These are phyloP conservation scores for Myanophis thanlyinensis DNA, from an alignment of 2,113 vertebrate species.

Conservation along the genomic window DNA sequence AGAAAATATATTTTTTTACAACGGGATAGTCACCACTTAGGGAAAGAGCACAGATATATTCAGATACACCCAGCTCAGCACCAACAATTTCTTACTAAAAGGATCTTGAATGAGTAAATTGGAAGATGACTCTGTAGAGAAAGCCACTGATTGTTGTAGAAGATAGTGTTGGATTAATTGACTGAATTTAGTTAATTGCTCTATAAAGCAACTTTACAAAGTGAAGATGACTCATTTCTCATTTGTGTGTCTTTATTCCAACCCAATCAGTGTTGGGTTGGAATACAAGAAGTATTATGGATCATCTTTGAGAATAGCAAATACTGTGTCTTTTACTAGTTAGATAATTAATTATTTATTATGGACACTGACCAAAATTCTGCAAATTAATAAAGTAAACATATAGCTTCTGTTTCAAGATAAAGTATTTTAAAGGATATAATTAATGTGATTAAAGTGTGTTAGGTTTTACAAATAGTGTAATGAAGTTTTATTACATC, in stretches of 20 bases:
- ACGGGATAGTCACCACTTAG: not conserved
- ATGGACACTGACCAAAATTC: not conserved
- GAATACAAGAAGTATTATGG: conserved; percentile 29
- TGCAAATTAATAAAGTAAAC: not conserved
- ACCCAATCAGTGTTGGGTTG: not conserved
- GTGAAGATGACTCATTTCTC: not conserved
- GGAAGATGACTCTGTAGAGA: not conserved
- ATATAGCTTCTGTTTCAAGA: not conserved
- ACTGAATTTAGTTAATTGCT: conserved; percentile 3
- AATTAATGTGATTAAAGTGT: not conserved
- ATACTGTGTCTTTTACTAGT: not conserved
- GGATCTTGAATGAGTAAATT: not conserved
- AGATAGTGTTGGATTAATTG: not conserved
- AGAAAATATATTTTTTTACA: not conserved
- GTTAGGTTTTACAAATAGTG: not conserved
- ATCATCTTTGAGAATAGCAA: not conserved
- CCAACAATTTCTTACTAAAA: not conserved
- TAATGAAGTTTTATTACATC: not conserved
- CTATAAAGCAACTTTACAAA: accelerated
- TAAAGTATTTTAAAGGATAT: not conserved
- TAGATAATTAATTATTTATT: not conserved
- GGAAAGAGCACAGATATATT: not conserved
- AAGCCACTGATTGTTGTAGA: not conserved
- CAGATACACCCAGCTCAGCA: not conserved
- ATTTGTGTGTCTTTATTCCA: conserved; percentile 16